Base-by-base conservation (phyloP, 2,888 invertebrate genomes). In the Rhogogaster chlorosoma region DNA sequence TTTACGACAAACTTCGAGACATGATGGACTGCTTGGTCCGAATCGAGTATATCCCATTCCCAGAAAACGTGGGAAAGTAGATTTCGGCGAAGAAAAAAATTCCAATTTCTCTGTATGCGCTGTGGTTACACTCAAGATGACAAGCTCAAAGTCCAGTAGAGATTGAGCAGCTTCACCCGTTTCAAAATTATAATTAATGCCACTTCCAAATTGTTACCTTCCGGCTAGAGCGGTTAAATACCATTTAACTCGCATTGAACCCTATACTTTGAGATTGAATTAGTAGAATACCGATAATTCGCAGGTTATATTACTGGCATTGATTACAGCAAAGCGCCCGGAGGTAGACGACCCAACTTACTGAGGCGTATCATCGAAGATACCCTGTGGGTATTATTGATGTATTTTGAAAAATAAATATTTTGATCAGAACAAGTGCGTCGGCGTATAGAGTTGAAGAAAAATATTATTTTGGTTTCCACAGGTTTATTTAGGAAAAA, bases 1-100 rank as follows among this genome's bases (percentile, higher is more conserved):
- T 70, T 57, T 75, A 84, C 22, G 53, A 84, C 36, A 84, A 84
- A 53, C 45, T 53, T 1, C 45, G 49, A n/a, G 15, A 75, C 53
- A 84, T 75, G 84, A 84, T 53, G 32, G 73, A 45, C 49, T 12
- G 49, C 32, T 22, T 29, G 22, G 53, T 84, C 36, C 53, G 32
- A 32, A 84, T 53, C 15, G 22, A 73, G 12, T 84, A 75, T 57
- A 73, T 84, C 32, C 84, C 84, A 32, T 32, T 45, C 22, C 5
- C 75, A 38, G 73, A n/a, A 10, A 73, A 45, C 18, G 38, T 57
- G 22, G 49, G 15, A 18, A 70, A 22, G 12, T 84, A 49, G 53
- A 64, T 61, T 53, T 26, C 57, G 1, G 84, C 5, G 10, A 61
- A 61, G 12, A 10, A 61, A 61, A 12, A 67, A 22, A 45, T 73